phyloP scores from a whole-genome alignment of 2,888 invertebrate genomes.

The Phlogophora meticulosa region DNA sequence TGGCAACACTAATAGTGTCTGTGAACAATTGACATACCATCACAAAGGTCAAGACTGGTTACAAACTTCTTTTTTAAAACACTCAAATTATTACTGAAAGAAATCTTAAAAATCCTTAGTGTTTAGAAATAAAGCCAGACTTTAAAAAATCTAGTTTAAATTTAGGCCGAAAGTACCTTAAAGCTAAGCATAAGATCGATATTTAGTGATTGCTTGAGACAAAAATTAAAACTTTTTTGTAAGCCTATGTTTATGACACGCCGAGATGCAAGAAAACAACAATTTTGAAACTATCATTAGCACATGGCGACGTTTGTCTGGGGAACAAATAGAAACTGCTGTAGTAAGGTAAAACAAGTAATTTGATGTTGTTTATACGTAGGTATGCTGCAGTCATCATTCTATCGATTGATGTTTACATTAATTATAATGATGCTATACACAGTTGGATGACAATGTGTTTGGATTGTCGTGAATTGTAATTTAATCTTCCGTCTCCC shows the following conservation, averaged over 20 bases:
- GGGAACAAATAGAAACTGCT: slow-evolving; percentile 79
- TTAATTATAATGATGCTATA: slow-evolving; percentile 60
- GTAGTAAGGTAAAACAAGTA: slow-evolving; percentile 78
- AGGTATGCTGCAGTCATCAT: slow-evolving; percentile 51
- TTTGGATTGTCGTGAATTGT: slow-evolving; percentile 60
- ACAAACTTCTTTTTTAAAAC: slow-evolving; percentile 48
- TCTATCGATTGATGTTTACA: slow-evolving; percentile 74
- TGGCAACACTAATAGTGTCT: too few species aligned
- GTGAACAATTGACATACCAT: slow-evolving; percentile 26
- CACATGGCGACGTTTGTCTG: slow-evolving; percentile 87
- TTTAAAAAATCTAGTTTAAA: background rate
- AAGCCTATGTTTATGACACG: slow-evolving; percentile 68
- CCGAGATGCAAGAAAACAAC: slow-evolving; percentile 84
- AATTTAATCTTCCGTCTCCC: slow-evolving; percentile 59
- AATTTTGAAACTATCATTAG: slow-evolving; percentile 86
- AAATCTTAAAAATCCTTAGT: slow-evolving; percentile 28
- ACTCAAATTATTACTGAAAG: slow-evolving; percentile 33
- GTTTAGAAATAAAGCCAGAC: background rate
- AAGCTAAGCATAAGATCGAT: slow-evolving; percentile 7
- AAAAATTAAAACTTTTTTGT: slow-evolving; percentile 77
- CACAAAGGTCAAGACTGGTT: slow-evolving; percentile 59
- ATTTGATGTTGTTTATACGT: slow-evolving; percentile 57
- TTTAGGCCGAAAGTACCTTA: background rate
- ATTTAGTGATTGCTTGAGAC: slow-evolving; percentile 44
- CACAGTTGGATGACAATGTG: slow-evolving; percentile 61